phyloP scores from a whole-genome alignment of 2,113 vertebrate genomes.

The Marmota monax region DNA sequence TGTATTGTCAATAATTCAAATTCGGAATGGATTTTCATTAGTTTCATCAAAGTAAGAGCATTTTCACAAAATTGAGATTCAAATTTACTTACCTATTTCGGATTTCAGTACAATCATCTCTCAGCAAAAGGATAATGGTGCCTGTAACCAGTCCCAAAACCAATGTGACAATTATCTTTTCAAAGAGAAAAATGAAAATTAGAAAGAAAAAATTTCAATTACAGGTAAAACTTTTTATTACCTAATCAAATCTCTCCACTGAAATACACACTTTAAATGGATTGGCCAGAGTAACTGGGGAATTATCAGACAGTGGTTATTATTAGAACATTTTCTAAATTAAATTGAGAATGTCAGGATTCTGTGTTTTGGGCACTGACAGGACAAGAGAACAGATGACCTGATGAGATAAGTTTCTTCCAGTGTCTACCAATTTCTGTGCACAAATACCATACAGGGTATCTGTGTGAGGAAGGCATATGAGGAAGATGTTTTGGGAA shows the following conservation, averaged over 20 bases:
- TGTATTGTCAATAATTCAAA: not conserved
- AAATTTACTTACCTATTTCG: not conserved
- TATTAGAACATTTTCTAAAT: not conserved
- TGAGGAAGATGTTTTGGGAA: not conserved
- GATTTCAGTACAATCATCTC: not conserved
- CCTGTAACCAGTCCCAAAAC: constrained; percentile 93
- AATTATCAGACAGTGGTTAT: not conserved
- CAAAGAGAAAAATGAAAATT: constrained; percentile 53
- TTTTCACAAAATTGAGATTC: not conserved
- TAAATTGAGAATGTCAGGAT: not conserved
- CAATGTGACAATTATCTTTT: constrained; percentile 88
- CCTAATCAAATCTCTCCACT: not conserved
- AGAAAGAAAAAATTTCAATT: constrained; percentile 9
- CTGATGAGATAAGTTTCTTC: not conserved
- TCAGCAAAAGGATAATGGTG: constrained; percentile 45
- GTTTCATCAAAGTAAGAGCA: not conserved
- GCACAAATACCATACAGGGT: rapidly evolving
- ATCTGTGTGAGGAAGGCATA: rapidly evolving
- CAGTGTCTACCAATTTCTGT: no score
- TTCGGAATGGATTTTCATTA: not conserved
- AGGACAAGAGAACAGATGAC: not conserved
- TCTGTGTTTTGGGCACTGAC: not conserved
- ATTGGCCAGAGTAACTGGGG: not conserved
- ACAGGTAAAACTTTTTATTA: not conserved
- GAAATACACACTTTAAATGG: not conserved